phyloP scores from a whole-genome alignment of 2,888 invertebrate species.

The Hypolimnas misippus region DNA sequence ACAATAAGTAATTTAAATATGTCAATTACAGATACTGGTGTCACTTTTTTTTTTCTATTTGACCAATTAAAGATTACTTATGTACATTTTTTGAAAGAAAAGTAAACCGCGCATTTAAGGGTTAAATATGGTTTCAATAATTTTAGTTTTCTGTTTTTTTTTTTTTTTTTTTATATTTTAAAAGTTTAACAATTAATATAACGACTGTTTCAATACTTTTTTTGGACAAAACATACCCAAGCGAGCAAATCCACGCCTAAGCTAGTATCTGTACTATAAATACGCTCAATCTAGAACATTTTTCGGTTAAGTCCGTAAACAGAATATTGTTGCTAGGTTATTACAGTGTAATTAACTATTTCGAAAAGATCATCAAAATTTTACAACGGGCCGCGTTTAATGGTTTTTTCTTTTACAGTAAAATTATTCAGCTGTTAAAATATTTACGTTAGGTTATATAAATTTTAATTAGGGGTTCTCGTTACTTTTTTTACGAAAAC shows the following conservation, averaged over 20 bases:
- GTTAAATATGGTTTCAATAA: too few species aligned
- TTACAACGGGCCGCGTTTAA: slow-evolving; percentile 32
- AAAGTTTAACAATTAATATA: too few species aligned
- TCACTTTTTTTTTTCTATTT: too few species aligned
- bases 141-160: too few species aligned
- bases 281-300: not conserved
- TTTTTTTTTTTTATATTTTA: too few species aligned
- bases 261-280: not conserved
- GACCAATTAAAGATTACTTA: too few species aligned
- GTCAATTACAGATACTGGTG: too few species aligned
- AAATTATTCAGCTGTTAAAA: slow-evolving; percentile 15
- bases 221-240: too few species aligned
- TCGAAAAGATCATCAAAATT: slow-evolving; percentile 42
- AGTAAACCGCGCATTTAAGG: too few species aligned
- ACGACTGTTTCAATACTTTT: too few species aligned
- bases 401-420: slow-evolving; percentile 23
- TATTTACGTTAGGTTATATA: not conserved
- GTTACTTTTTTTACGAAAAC: not conserved
- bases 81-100: too few species aligned
- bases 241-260: not conserved
- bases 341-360: slow-evolving; percentile 41
- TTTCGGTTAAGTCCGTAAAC: not conserved
- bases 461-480: not conserved
- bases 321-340: slow-evolving; percentile 9
- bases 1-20: too few species aligned